Percentiles rank a stretch among this genome's conserved stretches.
Conservation (phyloP, 2,797 vertebrate species). For the Miichthys miiuy region DNA sequence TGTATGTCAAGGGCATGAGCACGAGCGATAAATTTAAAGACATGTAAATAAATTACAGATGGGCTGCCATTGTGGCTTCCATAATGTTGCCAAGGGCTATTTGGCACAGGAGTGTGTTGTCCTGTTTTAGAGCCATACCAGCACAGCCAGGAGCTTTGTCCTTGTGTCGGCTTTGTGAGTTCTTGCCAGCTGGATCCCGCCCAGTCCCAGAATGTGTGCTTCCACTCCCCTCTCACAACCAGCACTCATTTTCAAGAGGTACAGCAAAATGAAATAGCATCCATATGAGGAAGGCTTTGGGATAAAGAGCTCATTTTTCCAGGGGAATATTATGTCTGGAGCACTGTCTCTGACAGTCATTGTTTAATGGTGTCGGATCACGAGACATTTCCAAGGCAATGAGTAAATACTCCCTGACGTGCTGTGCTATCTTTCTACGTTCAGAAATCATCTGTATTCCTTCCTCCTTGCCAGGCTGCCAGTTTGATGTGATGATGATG, state of each 20-base stretch:
- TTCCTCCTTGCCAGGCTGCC: slow-evolving; percentile 39
- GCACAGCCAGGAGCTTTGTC: slow-evolving; percentile 78
- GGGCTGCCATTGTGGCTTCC: slow-evolving; percentile 62
- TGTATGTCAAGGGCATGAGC: slow-evolving; percentile 51
- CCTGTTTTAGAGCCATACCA: slow-evolving; percentile 74
- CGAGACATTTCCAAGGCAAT: slow-evolving; percentile 48
- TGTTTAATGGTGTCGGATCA: slow-evolving; percentile 59
- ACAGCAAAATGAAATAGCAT: slow-evolving; percentile 63
- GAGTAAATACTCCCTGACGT: slow-evolving; percentile 52
- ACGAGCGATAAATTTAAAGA: slow-evolving; percentile 58
- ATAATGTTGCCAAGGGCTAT: slow-evolving; percentile 71
- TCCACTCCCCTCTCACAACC: slow-evolving; percentile 66
- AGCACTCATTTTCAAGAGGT: slow-evolving; percentile 75
- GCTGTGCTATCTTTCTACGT: slow-evolving; percentile 32
- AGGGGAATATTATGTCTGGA: slow-evolving; percentile 29
- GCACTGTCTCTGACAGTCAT: slow-evolving; percentile 43
- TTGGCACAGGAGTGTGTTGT: slow-evolving; percentile 74
- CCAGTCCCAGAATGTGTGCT: slow-evolving; percentile 75
- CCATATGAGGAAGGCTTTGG: slow-evolving; percentile 55
- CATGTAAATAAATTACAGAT: slow-evolving; percentile 77
- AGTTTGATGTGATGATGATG: slow-evolving; percentile 69
- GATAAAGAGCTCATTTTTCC: slow-evolving; percentile 62
- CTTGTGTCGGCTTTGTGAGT: slow-evolving; percentile 76
- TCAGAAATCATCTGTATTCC: slow-evolving; percentile 60
- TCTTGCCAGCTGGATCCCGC: slow-evolving; percentile 77